These are phyloP conservation scores for Uria lomvia DNA, from an alignment of 2,113 vertebrate genomes.

Conservation along the genomic window DNA sequence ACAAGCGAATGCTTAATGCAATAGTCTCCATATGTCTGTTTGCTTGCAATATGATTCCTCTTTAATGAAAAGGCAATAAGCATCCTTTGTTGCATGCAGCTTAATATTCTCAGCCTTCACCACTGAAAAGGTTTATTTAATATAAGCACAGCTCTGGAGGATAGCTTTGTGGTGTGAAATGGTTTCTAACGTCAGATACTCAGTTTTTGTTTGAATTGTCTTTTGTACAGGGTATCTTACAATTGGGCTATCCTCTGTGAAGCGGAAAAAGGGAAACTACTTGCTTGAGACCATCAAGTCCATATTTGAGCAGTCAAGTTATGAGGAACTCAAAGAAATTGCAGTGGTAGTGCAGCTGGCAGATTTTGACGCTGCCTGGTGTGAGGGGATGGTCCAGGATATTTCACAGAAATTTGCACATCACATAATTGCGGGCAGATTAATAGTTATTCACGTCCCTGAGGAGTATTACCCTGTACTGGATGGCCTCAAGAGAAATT, in stretches of 20 bases:
- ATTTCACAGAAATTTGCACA: slow-evolving; percentile 96
- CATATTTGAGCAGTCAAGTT: slow-evolving; percentile 96
- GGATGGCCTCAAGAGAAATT: slow-evolving; percentile 96
- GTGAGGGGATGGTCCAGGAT: slow-evolving; percentile 89
- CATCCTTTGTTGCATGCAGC: neutral
- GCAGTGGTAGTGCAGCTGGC: slow-evolving; percentile 93
- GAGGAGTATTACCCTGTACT: slow-evolving; percentile 92
- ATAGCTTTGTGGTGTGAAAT: neutral
- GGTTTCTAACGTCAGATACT: neutral
- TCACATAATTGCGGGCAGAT: slow-evolving; percentile 93
- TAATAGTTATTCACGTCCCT: slow-evolving; percentile 94
- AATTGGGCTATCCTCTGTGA: slow-evolving; percentile 94
- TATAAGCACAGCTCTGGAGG: neutral
- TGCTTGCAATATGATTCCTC: neutral
- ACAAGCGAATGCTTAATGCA: neutral
- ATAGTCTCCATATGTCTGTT: neutral
- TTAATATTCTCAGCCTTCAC: neutral
- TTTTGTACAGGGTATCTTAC: slow-evolving; percentile 88
- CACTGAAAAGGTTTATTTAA: neutral
- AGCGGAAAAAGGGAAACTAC: slow-evolving; percentile 93
- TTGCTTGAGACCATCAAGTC: slow-evolving; percentile 96
- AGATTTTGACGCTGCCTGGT: slow-evolving; percentile 92
- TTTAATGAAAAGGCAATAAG: neutral
- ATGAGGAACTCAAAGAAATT: slow-evolving; percentile 95
- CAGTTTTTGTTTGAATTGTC: neutral